Evolutionary conservation across 2,888 invertebrate species (phyloP).

Genomic region (Caenorhabditis wallacei): DNA sequence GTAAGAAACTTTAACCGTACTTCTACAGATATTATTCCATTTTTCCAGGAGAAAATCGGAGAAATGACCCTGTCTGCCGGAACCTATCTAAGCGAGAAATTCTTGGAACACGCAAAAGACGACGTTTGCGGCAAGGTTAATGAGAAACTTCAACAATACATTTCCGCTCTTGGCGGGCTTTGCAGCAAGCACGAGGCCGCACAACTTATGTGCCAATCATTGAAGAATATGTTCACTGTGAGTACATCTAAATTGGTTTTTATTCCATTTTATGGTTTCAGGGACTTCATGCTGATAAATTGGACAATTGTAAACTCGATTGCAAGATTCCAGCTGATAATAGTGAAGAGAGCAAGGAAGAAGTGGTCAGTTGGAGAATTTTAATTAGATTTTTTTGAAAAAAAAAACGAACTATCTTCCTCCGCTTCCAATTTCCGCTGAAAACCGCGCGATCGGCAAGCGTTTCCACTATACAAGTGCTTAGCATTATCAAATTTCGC

Average conservation of each 20-base stretch:
- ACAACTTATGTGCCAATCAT: conserved; percentile 81
- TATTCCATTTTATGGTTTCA: conserved; percentile 41
- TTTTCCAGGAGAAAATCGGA: conserved; percentile 78
- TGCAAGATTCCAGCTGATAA: conserved; percentile 70
- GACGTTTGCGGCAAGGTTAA: conserved; percentile 78
- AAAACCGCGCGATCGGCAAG: conserved; percentile 33
- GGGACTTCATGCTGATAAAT: conserved; percentile 82
- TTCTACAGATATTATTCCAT: no score
- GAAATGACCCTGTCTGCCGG: conserved; percentile 83
- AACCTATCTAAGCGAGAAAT: conserved; percentile 82
- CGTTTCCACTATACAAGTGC: conserved; percentile 46
- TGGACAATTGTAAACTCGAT: conserved; percentile 77
- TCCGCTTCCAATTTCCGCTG: conserved; percentile 1
- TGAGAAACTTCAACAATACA: conserved; percentile 79
- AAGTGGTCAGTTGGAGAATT: conserved; percentile 32
- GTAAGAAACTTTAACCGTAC: no score
- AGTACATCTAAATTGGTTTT: background rate
- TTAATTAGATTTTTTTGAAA: background rate
- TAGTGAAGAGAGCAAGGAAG: conserved; percentile 36
- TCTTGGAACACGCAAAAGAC: conserved; percentile 77
- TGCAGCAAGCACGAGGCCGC: conserved; percentile 80
- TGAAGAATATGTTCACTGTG: conserved; percentile 81
- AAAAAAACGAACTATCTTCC: background rate
- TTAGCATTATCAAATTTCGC: conserved; percentile 47
- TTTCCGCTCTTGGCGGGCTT: conserved; percentile 78